phyloP scores from a whole-genome alignment of 2,797 vertebrate species.

The Typhlichthys eigenmanni region DNA sequence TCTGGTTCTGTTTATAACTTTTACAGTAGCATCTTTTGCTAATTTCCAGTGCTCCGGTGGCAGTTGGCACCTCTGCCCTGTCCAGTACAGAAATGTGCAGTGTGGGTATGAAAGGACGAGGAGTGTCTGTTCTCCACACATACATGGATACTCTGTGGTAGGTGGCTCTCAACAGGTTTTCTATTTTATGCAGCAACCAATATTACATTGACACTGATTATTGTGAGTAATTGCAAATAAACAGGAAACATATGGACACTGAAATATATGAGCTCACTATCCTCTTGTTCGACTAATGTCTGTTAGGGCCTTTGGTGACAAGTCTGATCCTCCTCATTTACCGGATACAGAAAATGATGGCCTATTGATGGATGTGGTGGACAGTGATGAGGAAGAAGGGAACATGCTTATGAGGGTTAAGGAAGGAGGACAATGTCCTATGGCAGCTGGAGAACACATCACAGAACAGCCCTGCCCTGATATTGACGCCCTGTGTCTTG shows the following conservation, averaged over 20 bases:
- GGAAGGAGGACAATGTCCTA: constrained; percentile 32
- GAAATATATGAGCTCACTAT: not conserved
- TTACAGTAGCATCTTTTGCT: not conserved
- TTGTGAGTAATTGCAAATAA: not conserved
- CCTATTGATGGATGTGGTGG: constrained; percentile 44
- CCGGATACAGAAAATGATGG: constrained; percentile 56
- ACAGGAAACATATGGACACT: not conserved
- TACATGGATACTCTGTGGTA: constrained; percentile 94
- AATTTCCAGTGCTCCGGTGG: constrained; percentile 85
- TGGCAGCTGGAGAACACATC: constrained; percentile 7
- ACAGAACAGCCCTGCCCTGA: constrained; percentile 41
- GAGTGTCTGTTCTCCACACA: constrained; percentile 88
- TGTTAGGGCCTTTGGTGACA: constrained; percentile 90
- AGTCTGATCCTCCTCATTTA: constrained; percentile 85
- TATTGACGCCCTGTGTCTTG: constrained; percentile 61
- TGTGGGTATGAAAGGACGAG: constrained; percentile 92
- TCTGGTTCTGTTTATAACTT: not conserved
- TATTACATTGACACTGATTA: not conserved
- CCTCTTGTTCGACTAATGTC: constrained; percentile 6
- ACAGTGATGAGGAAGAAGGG: constrained; percentile 39
- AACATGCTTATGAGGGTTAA: constrained; percentile 28
- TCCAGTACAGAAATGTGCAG: constrained; percentile 86
- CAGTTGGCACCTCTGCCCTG: constrained; percentile 84
- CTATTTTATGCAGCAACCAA: not conserved
- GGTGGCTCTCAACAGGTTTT: constrained; percentile 39